A percentile compares a stretch with the other conserved stretches of the same genome.
phyloP scores from a whole-genome alignment of 2,888 invertebrate genomes.

The Villa cingulata region DNA sequence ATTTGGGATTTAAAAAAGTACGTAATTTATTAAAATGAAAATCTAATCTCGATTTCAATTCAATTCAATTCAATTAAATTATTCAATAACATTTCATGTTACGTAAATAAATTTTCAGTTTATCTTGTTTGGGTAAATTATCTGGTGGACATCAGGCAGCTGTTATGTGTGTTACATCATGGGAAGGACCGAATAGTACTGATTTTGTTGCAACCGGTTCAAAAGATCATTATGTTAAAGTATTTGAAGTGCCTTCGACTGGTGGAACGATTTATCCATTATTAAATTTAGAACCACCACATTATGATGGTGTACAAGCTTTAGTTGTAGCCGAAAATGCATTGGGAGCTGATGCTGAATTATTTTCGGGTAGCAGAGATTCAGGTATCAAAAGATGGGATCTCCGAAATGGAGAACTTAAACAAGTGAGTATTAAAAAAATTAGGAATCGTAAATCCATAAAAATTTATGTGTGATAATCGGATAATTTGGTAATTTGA shows the following conservation, averaged over 20 bases:
- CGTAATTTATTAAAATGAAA: neutral
- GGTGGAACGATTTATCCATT: slow-evolving; percentile 44
- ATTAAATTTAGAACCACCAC: slow-evolving; percentile 64
- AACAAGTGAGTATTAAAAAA: slow-evolving; percentile 18
- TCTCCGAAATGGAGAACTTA: slow-evolving; percentile 35
- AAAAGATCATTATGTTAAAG: slow-evolving; percentile 73
- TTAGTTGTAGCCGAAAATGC: slow-evolving; percentile 50
- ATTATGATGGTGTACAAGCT: slow-evolving; percentile 81
- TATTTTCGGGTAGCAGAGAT: slow-evolving; percentile 76
- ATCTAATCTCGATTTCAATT: neutral
- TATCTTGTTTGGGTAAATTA: slow-evolving; percentile 56
- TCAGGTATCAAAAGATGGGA: slow-evolving; percentile 79
- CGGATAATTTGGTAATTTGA: neutral
- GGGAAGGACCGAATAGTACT: slow-evolving; percentile 36
- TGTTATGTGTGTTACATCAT: slow-evolving; percentile 67
- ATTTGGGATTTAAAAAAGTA: slow-evolving; percentile 69
- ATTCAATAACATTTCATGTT: neutral
- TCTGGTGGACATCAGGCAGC: slow-evolving; percentile 71
- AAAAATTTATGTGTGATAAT: too few species aligned
- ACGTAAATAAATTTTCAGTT: slow-evolving; percentile 32
- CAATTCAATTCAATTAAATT: neutral
- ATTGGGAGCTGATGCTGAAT: slow-evolving; percentile 26
- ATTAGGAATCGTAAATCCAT: too few species aligned
- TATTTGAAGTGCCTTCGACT: slow-evolving; percentile 35
- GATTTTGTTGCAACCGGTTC: slow-evolving; percentile 66